These are phyloP conservation scores for Amiota minor DNA, from an alignment of 2,888 invertebrate species.

Conservation along the genomic window DNA sequence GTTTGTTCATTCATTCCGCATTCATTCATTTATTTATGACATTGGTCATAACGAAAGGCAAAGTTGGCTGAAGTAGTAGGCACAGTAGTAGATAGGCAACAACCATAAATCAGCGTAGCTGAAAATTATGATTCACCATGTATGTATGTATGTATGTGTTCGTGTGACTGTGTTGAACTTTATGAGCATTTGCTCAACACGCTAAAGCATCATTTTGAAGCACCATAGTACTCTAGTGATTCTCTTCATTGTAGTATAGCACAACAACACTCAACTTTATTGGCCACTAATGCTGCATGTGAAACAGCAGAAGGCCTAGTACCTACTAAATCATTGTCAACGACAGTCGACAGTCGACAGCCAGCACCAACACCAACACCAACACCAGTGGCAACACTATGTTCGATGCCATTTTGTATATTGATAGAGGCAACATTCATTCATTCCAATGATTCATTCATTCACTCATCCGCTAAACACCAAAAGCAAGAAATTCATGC, in stretches of 20 bases:
- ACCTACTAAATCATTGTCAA: slow-evolving; percentile 50
- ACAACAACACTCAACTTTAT: slow-evolving; percentile 31
- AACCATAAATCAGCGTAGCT: slow-evolving; percentile 3
- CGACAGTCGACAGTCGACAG: slow-evolving; percentile 23
- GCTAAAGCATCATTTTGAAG: background rate
- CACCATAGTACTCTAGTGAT: slow-evolving; percentile 36
- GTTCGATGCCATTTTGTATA: background rate
- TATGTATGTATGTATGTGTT: background rate
- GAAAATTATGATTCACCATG: slow-evolving; percentile 24
- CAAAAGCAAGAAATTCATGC: background rate
- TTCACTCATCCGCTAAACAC: background rate
- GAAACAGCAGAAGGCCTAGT: slow-evolving; percentile 6
- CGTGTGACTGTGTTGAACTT: slow-evolving; percentile 35
- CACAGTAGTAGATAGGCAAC: background rate
- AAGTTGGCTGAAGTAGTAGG: too few relatives aligned
- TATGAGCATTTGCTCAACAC: background rate
- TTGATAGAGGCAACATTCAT: too few relatives aligned
- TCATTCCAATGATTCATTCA: background rate
- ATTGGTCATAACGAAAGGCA: too few relatives aligned
- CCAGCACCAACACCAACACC: slow-evolving; percentile 19
- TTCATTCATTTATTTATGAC: background rate
- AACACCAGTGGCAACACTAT: background rate
- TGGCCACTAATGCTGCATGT: slow-evolving; percentile 32
- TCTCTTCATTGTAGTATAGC: slow-evolving; percentile 40
- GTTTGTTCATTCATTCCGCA: background rate